Evolutionary conservation across 2,797 vertebrate genomes (phyloP).

Genomic region (Catamblyrhynchus diadema): DNA sequence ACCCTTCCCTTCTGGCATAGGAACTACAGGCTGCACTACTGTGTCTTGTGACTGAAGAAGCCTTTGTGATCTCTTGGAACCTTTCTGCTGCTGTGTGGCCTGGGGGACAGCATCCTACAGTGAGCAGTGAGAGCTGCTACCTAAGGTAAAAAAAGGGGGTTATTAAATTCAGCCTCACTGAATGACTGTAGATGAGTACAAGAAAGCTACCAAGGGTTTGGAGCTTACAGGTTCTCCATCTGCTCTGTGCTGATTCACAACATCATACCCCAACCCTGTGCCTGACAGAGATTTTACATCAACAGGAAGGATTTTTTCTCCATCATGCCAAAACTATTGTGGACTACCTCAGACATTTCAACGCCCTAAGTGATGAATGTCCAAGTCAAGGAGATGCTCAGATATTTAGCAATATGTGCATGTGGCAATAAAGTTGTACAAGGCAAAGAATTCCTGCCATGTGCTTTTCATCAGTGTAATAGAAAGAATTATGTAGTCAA

Average conservation of each 20-base stretch:
- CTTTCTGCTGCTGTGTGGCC: neutral
- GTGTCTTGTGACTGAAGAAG: neutral
- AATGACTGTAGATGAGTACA: neutral
- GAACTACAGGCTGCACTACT: neutral
- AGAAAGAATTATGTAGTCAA: slow-evolving; percentile 20
- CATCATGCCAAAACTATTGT: neutral
- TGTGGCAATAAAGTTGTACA: slow-evolving; percentile 14
- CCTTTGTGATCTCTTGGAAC: neutral
- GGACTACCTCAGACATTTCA: slow-evolving; percentile 15
- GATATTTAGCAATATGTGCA: neutral
- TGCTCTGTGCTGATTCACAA: neutral
- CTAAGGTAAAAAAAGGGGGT: neutral
- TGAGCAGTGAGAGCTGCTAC: accelerated
- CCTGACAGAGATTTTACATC: neutral
- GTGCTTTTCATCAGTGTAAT: slow-evolving; percentile 8
- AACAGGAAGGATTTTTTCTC: neutral
- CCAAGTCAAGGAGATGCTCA: neutral
- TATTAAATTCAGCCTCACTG: neutral
- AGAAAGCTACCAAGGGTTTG: neutral
- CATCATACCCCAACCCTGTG: neutral
- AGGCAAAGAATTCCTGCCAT: slow-evolving; percentile 6
- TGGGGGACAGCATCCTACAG: neutral
- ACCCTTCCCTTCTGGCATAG: neutral
- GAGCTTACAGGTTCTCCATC: neutral
- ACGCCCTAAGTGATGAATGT: neutral